phyloP scores from a whole-genome alignment of 2,797 vertebrate species.

The Anolis apletophallus region DNA sequence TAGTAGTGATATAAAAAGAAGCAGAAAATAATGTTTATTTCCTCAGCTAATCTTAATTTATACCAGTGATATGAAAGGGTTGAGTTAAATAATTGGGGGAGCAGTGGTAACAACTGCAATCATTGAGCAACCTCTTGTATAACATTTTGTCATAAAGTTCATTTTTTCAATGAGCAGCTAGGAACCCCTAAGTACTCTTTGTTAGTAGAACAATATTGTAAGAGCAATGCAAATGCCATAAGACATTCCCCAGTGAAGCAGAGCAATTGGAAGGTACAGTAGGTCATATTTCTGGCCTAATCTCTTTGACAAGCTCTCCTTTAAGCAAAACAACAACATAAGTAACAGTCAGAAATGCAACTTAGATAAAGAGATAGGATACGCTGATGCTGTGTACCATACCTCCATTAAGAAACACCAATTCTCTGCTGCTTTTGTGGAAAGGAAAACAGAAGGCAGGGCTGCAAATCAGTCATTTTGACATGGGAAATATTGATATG shows the following conservation, averaged over 20 bases:
- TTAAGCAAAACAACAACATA: conserved; percentile 23
- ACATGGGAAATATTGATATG: not conserved
- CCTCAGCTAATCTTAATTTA: not conserved
- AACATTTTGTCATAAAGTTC: not conserved
- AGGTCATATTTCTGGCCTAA: conserved; percentile 1
- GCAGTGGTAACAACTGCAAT: not conserved
- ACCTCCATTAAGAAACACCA: not conserved
- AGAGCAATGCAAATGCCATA: conserved; percentile 1
- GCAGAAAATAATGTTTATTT: not conserved
- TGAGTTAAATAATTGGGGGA: not conserved
- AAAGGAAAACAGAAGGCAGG: not conserved
- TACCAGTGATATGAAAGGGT: not conserved
- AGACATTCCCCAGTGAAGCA: conserved; percentile 1
- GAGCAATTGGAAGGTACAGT: conserved; percentile 4
- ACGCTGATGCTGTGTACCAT: not conserved
- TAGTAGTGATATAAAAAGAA: conserved; percentile 9
- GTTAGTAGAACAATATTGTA: not conserved
- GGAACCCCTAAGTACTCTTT: not conserved
- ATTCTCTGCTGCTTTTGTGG: not conserved
- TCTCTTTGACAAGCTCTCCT: conserved; percentile 32
- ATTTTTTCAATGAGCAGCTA: not conserved
- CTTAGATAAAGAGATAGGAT: not conserved
- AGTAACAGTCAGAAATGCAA: conserved; percentile 24
- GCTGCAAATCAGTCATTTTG: not conserved
- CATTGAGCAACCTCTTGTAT: not conserved